A percentile compares a stretch with the other conserved stretches of the same genome.
Evolutionary conservation across 2,113 vertebrate species (phyloP).

Genomic region (Nycticryphes semicollaris): DNA sequence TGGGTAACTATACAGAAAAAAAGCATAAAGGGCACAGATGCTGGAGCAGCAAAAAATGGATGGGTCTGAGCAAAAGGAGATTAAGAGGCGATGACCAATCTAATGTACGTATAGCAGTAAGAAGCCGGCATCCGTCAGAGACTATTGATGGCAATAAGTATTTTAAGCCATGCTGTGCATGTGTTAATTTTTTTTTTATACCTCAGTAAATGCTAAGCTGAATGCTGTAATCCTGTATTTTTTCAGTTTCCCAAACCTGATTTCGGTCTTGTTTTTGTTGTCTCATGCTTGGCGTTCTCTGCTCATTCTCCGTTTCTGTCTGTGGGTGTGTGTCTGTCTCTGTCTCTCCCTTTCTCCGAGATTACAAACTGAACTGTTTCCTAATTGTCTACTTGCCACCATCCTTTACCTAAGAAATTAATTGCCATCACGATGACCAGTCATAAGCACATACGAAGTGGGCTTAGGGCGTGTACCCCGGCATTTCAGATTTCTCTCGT

Average conservation of each 20-base stretch:
- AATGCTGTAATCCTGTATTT: slow-evolving; percentile 11
- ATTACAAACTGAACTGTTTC: slow-evolving; percentile 55
- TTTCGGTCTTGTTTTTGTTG: slow-evolving; percentile 33
- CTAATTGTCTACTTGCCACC: neutral
- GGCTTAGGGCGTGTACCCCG: neutral
- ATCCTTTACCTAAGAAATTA: neutral
- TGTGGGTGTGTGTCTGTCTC: slow-evolving; percentile 54
- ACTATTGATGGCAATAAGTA: slow-evolving; percentile 53
- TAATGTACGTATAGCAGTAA: slow-evolving; percentile 55
- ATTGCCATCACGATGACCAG: neutral
- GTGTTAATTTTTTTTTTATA: slow-evolving; percentile 4
- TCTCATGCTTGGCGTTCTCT: slow-evolving; percentile 24
- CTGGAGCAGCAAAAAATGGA: slow-evolving; percentile 67
- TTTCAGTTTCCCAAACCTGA: slow-evolving; percentile 50
- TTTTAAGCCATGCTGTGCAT: slow-evolving; percentile 48
- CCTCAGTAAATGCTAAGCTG: slow-evolving; percentile 35
- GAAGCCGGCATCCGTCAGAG: slow-evolving; percentile 47
- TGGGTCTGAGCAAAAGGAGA: slow-evolving; percentile 69
- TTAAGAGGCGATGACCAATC: slow-evolving; percentile 62
- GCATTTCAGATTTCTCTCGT: neutral
- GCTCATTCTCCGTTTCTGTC: neutral
- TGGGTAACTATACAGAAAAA: slow-evolving; percentile 71
- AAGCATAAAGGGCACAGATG: slow-evolving; percentile 63
- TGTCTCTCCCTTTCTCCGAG: neutral
- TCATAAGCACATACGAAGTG: neutral